Evolutionary conservation across 2,797 vertebrate species (phyloP).

Genomic region (Coregonus ussuriensis): DNA sequence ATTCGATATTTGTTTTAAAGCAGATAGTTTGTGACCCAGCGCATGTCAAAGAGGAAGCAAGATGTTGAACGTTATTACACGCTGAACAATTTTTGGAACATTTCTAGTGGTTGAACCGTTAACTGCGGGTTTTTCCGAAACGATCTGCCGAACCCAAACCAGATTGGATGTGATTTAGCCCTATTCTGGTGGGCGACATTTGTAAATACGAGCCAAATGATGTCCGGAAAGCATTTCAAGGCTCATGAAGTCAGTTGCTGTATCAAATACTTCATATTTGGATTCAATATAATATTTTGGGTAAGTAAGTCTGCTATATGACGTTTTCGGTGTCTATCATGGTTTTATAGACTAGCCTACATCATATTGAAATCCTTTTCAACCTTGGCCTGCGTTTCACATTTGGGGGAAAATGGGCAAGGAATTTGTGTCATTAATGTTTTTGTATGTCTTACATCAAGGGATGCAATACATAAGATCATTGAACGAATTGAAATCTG

Average conservation of each 20-base stretch:
- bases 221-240: slow-evolving; percentile 97
- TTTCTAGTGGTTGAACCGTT: slow-evolving; percentile 34
- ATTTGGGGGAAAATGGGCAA: not conserved
- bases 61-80: slow-evolving; percentile 41
- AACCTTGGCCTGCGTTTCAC: not conserved
- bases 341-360: not conserved
- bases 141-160: slow-evolving; percentile 40
- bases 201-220: slow-evolving; percentile 71
- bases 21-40: slow-evolving; percentile 1
- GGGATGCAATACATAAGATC: not conserved
- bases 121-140: slow-evolving; percentile 51
- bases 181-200: slow-evolving; percentile 21
- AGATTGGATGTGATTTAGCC: slow-evolving; percentile 51
- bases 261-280: slow-evolving; percentile 99
- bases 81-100: slow-evolving; percentile 43
- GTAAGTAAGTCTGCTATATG: slow-evolving; percentile 75
- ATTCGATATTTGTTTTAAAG: not conserved
- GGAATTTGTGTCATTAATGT: not conserved
- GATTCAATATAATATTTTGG: slow-evolving; percentile 99
- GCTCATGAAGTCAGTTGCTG: slow-evolving; percentile 99
- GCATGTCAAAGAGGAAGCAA: slow-evolving; percentile 21
- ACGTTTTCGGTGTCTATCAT: not conserved
- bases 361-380: not conserved
- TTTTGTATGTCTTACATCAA: not conserved
- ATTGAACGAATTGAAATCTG: not conserved